Base-by-base conservation (phyloP, 2,797 vertebrate species). In the Anableps anableps region DNA sequence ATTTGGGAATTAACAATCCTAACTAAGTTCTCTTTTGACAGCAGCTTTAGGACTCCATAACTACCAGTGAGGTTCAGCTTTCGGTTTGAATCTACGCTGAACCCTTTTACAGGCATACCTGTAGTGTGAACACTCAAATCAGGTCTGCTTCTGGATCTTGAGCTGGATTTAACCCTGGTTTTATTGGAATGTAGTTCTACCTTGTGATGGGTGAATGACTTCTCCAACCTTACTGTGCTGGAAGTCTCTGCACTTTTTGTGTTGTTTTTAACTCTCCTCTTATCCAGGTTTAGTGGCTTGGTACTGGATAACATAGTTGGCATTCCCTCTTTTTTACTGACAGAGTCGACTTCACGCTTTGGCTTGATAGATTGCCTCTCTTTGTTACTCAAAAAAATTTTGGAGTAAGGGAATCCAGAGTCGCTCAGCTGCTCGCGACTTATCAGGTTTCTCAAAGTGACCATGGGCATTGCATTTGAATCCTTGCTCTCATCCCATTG, bases 1-100 rank as follows among this genome's bases (percentile, higher is more conserved):
- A 95, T 95, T 85, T 96, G 95, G 48, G 95, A 96, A 88, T 96
- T 95, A 62, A 96, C 95, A 26, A 96, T 96, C 80, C 94, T 89
- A 23, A 96, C 95, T 0, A 96, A 90, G 88, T 92, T 95, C 21
- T 96, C 95, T 79, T 95, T 96, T 0, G 95, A 95, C 74, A 95
- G 93, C 77, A 96, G 91, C 87, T 96, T 96, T 76, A 95, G 85
- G n/a, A 95, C 91, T 5, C 92, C 93, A 3, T 93, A 95, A 79
- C 92, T 93, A 70, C 93, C 95, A 0, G 95, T 96, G 79, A 95
- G 90, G 88, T 96, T 96, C 2, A 95, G 83, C 85, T 95, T 96
- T 55, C 91, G 85, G 66, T 86, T 91, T 0, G 90, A 82, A 6
- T 96, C 94, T 3, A 86, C 29, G 70, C 79, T 76, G 73, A 88